A percentile compares a stretch with the other conserved stretches of the same genome.
These are phyloP conservation scores for Oxygymnocypris stewartii DNA, from an alignment of 2,113 vertebrate species.

Conservation along the genomic window DNA sequence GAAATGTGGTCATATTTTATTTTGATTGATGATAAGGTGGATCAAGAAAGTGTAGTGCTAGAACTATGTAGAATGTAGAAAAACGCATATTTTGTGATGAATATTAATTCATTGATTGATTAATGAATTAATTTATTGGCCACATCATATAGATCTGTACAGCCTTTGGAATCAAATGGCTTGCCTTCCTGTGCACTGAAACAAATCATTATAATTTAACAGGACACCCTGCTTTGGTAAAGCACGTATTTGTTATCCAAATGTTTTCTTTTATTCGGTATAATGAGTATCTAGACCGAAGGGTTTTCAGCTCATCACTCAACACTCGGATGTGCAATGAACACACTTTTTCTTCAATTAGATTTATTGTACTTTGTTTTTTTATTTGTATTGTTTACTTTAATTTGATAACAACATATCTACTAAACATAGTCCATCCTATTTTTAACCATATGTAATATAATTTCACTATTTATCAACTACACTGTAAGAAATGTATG, in stretches of 20 bases:
- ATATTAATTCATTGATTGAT: neutral
- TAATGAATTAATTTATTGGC: neutral
- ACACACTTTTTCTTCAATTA: neutral
- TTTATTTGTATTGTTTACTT: too few relatives aligned
- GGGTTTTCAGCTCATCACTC: neutral
- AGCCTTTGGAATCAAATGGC: neutral
- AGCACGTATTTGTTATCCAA: slow-evolving; percentile 30
- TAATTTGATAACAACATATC: neutral
- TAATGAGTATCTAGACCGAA: neutral
- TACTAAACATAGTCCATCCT: neutral
- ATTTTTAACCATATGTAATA: neutral
- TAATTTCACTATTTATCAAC: neutral
- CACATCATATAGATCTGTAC: too few relatives aligned
- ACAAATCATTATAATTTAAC: slow-evolving; percentile 32
- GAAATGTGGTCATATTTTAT: neutral
- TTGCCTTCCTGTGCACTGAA: neutral
- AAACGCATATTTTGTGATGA: neutral
- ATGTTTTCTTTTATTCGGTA: neutral
- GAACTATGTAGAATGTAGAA: neutral
- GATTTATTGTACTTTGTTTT: neutral
- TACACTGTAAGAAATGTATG: too few relatives aligned
- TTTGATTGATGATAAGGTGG: neutral
- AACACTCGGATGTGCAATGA: neutral
- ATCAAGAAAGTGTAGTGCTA: neutral
- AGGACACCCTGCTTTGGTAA: slow-evolving; percentile 11